Percentiles rank a stretch among this genome's conserved stretches.
phyloP scores from a whole-genome alignment of 2,888 invertebrate species.

The Acholoe squamosa region DNA sequence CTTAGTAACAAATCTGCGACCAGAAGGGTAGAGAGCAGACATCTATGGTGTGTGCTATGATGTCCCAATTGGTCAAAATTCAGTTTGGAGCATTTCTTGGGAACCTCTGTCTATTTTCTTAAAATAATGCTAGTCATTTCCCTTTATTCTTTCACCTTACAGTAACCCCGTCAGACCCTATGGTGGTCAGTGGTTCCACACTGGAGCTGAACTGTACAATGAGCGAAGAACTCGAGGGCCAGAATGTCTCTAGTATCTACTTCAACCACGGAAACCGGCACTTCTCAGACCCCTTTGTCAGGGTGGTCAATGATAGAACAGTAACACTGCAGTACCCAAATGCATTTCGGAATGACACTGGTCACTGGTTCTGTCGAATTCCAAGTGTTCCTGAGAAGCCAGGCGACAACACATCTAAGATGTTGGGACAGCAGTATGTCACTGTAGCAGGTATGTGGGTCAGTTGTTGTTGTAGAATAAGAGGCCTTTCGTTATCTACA shows the following conservation, averaged over 20 bases:
- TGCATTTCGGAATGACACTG: neutral
- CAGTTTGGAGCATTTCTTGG: too few species aligned
- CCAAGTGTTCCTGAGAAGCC: too few species aligned
- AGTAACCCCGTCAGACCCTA: slow-evolving; percentile 20
- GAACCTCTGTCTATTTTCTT: neutral
- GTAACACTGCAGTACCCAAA: neutral
- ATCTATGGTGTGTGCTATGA: too few species aligned
- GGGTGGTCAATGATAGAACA: neutral
- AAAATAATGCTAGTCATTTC: neutral
- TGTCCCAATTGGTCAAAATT: too few species aligned
- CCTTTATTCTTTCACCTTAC: neutral
- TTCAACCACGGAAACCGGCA: neutral
- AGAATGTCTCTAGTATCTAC: neutral
- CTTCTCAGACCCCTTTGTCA: neutral
- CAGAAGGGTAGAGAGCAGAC: too few species aligned
- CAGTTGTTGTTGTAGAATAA: too few species aligned
- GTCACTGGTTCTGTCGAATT: slow-evolving; percentile 30
- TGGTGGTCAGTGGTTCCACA: neutral
- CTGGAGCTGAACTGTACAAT: slow-evolving; percentile 37
- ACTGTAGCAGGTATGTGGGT: neutral
- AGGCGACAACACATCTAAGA: neutral
- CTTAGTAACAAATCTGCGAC: too few species aligned
- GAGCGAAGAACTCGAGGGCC: neutral
- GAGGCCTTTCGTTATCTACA: too few species aligned
- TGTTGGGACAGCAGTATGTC: slow-evolving; percentile 18